A percentile compares a stretch with the other conserved stretches of the same genome.
Conservation (phyloP, 2,888 invertebrate species). For the Norana najaformis region DNA sequence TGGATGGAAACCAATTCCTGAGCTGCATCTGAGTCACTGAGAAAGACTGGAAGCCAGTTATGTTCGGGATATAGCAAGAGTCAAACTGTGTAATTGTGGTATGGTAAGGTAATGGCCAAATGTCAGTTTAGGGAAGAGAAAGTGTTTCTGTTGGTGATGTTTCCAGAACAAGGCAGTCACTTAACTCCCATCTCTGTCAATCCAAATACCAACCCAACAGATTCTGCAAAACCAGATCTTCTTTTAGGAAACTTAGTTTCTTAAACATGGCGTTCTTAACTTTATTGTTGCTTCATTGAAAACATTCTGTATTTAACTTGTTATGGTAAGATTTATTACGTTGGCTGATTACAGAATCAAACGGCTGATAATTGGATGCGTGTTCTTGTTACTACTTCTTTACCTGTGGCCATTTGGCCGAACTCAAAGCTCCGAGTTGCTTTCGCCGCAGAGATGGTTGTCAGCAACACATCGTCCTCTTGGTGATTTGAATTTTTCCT, state of each 20-base stretch:
- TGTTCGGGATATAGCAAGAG: too few relatives aligned
- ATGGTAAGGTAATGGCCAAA: background rate
- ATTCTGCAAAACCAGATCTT: too few relatives aligned
- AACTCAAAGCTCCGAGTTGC: background rate
- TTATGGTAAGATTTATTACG: background rate
- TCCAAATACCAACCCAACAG: too few relatives aligned
- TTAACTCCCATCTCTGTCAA: background rate
- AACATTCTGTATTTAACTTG: background rate
- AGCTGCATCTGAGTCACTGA: background rate
- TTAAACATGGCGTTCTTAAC: background rate
- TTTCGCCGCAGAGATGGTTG: constrained; percentile 16
- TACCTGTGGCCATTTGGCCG: constrained; percentile 33
- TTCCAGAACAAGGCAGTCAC: background rate
- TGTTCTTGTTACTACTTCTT: constrained; percentile 33
- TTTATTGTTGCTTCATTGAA: background rate
- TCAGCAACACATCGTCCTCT: constrained; percentile 8
- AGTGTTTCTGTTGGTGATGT: background rate
- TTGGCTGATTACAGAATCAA: background rate
- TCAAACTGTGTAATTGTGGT: too few relatives aligned
- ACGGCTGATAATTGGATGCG: constrained; percentile 14
- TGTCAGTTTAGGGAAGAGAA: background rate
- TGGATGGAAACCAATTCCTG: background rate
- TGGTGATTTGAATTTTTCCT: background rate
- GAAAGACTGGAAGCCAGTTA: too few relatives aligned
- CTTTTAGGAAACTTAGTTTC: too few relatives aligned